Evolutionary conservation across 2,888 invertebrate genomes (phyloP), one percentile per base, ranked within the genome.

Genomic region (Gordius sp.): DNA sequence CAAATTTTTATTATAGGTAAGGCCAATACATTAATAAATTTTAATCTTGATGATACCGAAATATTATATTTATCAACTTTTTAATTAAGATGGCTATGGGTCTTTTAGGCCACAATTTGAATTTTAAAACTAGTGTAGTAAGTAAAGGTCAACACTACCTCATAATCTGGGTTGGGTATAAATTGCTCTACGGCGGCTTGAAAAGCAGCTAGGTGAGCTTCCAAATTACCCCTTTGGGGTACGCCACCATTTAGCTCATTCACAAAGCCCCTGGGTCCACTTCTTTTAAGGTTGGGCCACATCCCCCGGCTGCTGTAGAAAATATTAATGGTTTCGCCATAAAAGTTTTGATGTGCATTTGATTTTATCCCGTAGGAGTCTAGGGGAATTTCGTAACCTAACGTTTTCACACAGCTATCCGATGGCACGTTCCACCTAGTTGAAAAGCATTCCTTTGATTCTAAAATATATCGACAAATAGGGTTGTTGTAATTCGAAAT

Each of bases 341-440:
- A 20, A 20, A 47, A 47, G n/a, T 47, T 47, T 47, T 47, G 47
- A 4, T 20, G n/a, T 23, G 8, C 47, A 23, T 47, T 47, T 4
- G 23, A 8, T 8, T n/a, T 20, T 8, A 47, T 47, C 47, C 47
- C 47, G 47, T 47, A 47, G 13, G 16, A 4, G 23, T 4, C 8
- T 4, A 47, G 23, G 23, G 13, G 16, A 4, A 47, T 8, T 20
- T 47, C 16, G 4, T n/a, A 4, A 8, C 47, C 47, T 4, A 47
- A 20, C 16, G 4, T 20, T 13, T 20, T 4, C 20, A 4, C 20
- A 23, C 47, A 47, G 4, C 8, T 23, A 23, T 47, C 47, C 13
- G 47, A n/a, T 4, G 47, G 47, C 4, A 47, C 20, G 23, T 47
- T 47, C 47, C 47, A 47, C n/a, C n/a, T n/a, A n/a, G n/a, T n/a